These are phyloP conservation scores for Euglossa dilemma DNA, from an alignment of 1,140 invertebrate genomes.

Conservation along the genomic window DNA sequence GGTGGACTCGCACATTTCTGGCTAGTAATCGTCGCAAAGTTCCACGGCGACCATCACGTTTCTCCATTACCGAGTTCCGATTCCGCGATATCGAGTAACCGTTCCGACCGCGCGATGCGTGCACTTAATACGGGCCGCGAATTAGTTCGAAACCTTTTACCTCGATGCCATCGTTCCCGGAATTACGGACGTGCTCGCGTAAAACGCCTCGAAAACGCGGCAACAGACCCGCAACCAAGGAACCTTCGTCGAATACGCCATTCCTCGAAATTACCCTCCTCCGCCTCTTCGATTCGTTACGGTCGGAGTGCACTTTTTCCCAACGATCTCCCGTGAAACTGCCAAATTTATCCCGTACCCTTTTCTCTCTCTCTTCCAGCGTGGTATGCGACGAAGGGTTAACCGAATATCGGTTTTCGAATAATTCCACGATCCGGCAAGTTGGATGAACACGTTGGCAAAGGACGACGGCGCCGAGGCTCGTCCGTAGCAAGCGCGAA, in stretches of 20 bases:
- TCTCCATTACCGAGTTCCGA: constrained; percentile 18
- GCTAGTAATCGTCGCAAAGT: constrained; percentile 23
- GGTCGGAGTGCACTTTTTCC: no score
- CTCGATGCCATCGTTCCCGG: constrained; percentile 1
- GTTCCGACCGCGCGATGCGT: constrained; percentile 14
- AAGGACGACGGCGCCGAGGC: background rate
- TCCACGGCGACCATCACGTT: constrained; percentile 16
- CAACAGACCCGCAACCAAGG: background rate
- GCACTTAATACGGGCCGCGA: constrained; percentile 31
- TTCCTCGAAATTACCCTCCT: no score
- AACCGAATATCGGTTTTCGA: background rate
- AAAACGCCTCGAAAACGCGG: background rate
- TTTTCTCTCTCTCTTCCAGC: no score
- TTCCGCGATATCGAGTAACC: constrained; percentile 34
- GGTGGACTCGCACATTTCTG: constrained; percentile 7
- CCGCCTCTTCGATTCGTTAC: no score
- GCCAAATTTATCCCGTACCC: no score
- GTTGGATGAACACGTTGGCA: background rate
- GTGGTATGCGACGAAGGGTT: background rate
- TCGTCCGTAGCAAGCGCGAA: background rate
- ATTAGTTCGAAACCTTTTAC: constrained; percentile 17
- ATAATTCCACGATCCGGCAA: background rate
- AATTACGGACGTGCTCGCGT: background rate
- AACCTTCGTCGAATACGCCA: background rate
- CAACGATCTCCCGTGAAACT: background rate